Evolutionary conservation across 2,113 vertebrate species (phyloP), one percentile per base, ranked within the genome.

Genomic region (Natator depressus): DNA sequence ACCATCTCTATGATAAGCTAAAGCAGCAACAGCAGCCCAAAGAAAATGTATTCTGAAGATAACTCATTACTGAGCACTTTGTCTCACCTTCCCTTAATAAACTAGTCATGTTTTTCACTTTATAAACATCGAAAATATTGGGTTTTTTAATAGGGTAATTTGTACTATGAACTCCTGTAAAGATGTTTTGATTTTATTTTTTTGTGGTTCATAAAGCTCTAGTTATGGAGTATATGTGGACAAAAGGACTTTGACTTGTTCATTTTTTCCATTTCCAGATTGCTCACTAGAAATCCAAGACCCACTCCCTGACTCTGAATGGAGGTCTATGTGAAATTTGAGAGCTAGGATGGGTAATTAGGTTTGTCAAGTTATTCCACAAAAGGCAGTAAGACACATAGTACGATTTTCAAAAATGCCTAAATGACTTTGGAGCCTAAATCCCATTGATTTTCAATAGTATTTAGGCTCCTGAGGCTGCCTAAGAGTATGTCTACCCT

Each of bases 41-140:
- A 95, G 95, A 95, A 97, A 97, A 97, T 89, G 35, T 91, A 96
- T 96, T 96, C 95, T 87, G 88, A 89, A 89, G 94, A 97, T 96
- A 94, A 94, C 84, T 96, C 94, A 85, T 75, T 84, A 83, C 79
- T 93, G 82, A 95, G 89, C 75, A 81, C 80, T 91, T 95, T 88
- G 38, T 92, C 80, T 80, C 51, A 50, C 94, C 93, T 87, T 87
- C 92, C 79, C 81, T 96, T 88, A 89, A 81, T 95, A 92, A 95
- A 93, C 51, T 2, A 2, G 82, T 94, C 84, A 51, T 72, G 53
- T 2, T 80, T 90, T 50, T 11, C 20, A 51, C 88, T 94, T 82
- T 91, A 93, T 59, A 94, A 95, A 88, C 76, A 91, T 65, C 80
- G 46, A 46, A 55, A 84, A 88, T 88, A 47, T 8, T 14, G 42